Conservation (phyloP, 1,140 invertebrate species). For the Caligus rogercresseyi region DNA sequence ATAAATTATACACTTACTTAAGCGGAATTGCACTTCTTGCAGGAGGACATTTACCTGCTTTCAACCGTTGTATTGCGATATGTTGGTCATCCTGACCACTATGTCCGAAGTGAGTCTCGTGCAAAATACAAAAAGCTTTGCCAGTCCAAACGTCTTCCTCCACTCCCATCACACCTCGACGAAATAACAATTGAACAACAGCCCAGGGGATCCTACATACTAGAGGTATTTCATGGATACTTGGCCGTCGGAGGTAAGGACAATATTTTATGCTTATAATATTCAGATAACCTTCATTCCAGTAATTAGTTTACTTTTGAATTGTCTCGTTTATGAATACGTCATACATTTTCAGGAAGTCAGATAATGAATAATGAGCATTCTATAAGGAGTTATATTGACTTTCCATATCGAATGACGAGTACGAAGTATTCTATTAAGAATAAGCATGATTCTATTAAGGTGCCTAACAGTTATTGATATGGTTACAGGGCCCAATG, state of each 20-base stretch:
- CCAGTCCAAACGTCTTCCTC: background rate
- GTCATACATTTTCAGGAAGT: too few relatives aligned
- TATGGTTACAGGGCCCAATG: too few relatives aligned
- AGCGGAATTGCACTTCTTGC: too few relatives aligned
- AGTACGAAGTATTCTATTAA: too few relatives aligned
- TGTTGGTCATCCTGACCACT: conserved; percentile 7
- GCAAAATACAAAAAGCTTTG: background rate
- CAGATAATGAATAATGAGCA: too few relatives aligned
- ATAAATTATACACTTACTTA: too few relatives aligned
- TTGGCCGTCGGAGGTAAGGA: conserved; percentile 14
- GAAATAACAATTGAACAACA: conserved; percentile 14
- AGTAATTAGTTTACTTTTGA: too few relatives aligned
- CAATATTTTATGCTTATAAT: background rate
- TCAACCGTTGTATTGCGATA: conserved; percentile 6
- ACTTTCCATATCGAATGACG: too few relatives aligned
- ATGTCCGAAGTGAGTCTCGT: conserved; percentile 5
- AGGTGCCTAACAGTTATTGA: too few relatives aligned
- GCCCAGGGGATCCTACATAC: conserved; percentile 15
- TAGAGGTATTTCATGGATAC: conserved; percentile 18
- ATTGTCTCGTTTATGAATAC: too few relatives aligned
- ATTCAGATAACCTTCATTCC: background rate
- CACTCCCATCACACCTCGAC: background rate
- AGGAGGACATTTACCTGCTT: conserved; percentile 5
- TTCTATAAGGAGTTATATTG: too few relatives aligned
- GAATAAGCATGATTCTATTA: too few relatives aligned